These are phyloP conservation scores for Octomys mimax DNA, from an alignment of 2,797 vertebrate species.

Conservation along the genomic window DNA sequence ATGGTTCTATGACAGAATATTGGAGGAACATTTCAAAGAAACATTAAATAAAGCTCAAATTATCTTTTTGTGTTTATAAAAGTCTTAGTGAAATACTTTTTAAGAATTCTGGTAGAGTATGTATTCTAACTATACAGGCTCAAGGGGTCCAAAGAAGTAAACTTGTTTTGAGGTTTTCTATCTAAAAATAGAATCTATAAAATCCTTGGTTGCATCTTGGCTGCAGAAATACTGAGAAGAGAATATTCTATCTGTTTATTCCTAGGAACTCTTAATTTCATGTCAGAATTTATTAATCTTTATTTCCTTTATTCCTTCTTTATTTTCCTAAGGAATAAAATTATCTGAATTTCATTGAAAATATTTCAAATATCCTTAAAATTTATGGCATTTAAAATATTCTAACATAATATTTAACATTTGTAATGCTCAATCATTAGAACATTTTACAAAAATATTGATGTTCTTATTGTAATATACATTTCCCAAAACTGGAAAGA, in stretches of 20 bases:
- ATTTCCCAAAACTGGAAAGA: background rate
- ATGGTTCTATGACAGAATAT: background rate
- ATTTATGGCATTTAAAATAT: background rate
- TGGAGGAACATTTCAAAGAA: background rate
- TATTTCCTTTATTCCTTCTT: background rate
- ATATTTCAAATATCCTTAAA: background rate
- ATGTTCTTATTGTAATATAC: slow-evolving; percentile 11
- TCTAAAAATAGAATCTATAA: background rate
- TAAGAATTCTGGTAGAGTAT: background rate
- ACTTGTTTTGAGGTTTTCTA: background rate
- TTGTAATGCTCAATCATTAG: background rate
- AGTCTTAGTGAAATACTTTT: background rate
- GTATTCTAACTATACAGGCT: background rate
- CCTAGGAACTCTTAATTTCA: background rate
- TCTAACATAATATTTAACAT: background rate
- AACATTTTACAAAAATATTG: background rate
- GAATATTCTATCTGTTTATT: slow-evolving; percentile 2
- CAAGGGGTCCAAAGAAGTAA: background rate
- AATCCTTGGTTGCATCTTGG: background rate
- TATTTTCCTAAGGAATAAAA: background rate
- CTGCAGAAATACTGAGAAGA: background rate
- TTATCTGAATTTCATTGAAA: background rate
- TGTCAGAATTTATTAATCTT: background rate
- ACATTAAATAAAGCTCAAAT: background rate
- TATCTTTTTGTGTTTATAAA: background rate